Conservation (phyloP, 2,797 vertebrate species). For the Ctenopoma kingsleyae region DNA sequence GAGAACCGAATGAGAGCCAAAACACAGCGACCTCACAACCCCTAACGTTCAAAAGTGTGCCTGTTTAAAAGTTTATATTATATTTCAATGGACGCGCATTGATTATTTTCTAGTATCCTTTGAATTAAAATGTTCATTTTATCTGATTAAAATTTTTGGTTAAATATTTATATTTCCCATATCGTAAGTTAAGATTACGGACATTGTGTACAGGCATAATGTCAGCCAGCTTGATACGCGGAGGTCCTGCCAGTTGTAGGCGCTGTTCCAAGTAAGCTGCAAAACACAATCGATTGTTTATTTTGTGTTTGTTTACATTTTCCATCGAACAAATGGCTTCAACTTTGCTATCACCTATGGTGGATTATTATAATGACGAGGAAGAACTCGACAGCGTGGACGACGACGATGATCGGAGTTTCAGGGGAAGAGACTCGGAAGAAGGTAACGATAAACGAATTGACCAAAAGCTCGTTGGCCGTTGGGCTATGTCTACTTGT, state of each 20-base stretch:
- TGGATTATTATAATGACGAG: slow-evolving; percentile 96
- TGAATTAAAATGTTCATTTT: fast-evolving
- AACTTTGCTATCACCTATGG: slow-evolving; percentile 88
- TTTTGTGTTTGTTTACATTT: slow-evolving; percentile 82
- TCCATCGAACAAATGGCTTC: slow-evolving; percentile 82
- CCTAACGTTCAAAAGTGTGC: slow-evolving; percentile 27
- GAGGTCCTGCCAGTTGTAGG: slow-evolving; percentile 80
- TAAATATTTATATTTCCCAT: neutral
- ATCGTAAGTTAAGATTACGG: neutral
- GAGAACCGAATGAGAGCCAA: slow-evolving; percentile 23
- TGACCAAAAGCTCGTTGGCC: slow-evolving; percentile 19
- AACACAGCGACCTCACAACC: slow-evolving; percentile 12
- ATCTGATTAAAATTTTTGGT: neutral
- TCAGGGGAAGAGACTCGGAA: slow-evolving; percentile 94
- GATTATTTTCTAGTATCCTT: fast-evolving
- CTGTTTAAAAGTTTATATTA: neutral
- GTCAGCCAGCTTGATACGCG: slow-evolving; percentile 22
- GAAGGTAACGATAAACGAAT: slow-evolving; percentile 86
- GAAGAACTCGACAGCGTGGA: slow-evolving; percentile 95
- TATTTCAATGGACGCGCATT: fast-evolving
- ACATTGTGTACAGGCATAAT: slow-evolving; percentile 63
- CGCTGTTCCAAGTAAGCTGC: slow-evolving; percentile 78
- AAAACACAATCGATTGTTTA: slow-evolving; percentile 82
- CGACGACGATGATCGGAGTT: slow-evolving; percentile 95
- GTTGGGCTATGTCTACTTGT: slow-evolving; percentile 71